Evolutionary conservation across 2,113 vertebrate species (phyloP).

Genomic region (Antechinus flavipes): DNA sequence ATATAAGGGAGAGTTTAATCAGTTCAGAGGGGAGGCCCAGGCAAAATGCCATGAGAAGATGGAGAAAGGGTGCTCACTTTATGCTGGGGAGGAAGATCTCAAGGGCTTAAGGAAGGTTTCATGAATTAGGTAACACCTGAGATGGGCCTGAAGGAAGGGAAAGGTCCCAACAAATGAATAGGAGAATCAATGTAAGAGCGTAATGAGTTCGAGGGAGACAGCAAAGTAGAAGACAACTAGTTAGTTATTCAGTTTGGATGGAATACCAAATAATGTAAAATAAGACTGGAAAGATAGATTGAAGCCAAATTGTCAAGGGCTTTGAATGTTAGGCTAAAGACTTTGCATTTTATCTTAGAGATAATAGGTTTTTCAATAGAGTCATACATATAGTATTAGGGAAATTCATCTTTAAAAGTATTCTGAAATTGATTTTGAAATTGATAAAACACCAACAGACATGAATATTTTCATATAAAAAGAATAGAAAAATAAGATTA

Average conservation of each 20-base stretch:
- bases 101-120: neutral
- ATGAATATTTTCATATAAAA: no score
- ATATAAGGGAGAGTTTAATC: neutral
- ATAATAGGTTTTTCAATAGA: no score
- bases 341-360: neutral
- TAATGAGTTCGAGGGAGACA: neutral
- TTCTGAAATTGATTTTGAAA: no score
- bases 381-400: no score
- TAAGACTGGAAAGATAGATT: neutral
- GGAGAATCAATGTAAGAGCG: neutral
- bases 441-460: no score
- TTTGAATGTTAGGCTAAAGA: neutral
- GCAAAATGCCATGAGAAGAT: neutral
- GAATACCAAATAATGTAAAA: neutral
- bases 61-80: neutral
- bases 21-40: neutral
- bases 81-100: neutral
- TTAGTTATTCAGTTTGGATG: neutral
- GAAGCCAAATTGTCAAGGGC: neutral
- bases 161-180: neutral
- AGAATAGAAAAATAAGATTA: no score
- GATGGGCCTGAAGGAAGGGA: neutral
- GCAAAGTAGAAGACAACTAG: neutral
- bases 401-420: no score
- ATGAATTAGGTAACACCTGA: neutral